phyloP scores from a whole-genome alignment of 2,113 vertebrate species.

The Tauraco erythrolophus region DNA sequence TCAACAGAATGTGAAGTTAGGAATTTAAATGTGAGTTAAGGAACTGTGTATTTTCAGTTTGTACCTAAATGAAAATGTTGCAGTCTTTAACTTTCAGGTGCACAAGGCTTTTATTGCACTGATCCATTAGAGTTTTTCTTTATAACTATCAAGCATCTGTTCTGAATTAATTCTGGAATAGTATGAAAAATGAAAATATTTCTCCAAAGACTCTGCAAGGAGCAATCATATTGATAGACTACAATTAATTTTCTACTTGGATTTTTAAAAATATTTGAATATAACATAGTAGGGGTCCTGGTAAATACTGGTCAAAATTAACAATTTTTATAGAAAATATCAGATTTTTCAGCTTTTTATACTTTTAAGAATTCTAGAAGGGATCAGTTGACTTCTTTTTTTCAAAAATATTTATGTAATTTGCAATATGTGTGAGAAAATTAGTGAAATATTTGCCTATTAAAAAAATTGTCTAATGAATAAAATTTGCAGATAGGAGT shows the following conservation, averaged over 20 bases:
- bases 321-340: background rate
- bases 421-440: background rate
- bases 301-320: background rate
- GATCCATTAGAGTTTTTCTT: background rate
- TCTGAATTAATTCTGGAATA: background rate
- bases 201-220: background rate
- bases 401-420: background rate
- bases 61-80: background rate
- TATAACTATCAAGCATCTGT: background rate
- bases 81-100: background rate
- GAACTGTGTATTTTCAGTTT: background rate
- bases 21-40: background rate
- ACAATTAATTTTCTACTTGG: background rate
- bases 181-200: background rate
- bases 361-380: background rate
- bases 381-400: background rate
- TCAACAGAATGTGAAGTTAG: background rate
- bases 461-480: background rate
- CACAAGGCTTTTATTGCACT: background rate
- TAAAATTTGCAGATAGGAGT: background rate
- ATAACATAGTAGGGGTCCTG: background rate
- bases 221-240: background rate
- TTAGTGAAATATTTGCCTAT: background rate
- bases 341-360: background rate
- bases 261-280: background rate